Base-by-base conservation (phyloP, 2,113 vertebrate genomes). In the Jaculus jaculus region DNA sequence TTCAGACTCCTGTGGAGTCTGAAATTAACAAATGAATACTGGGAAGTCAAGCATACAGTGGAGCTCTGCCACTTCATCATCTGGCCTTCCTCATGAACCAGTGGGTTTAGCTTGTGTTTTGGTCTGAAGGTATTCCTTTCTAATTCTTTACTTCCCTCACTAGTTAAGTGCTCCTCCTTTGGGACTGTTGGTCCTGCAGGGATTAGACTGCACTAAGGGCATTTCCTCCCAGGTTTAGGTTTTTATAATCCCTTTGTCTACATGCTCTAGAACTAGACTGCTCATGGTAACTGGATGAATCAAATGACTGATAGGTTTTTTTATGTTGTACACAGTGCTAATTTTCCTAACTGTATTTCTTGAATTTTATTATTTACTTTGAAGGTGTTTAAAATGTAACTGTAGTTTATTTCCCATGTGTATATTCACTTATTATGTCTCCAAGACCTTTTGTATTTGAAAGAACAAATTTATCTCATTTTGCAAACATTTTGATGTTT, bases 311-410 rank as follows among this genome's bases (percentile, higher is more conserved):
- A 87, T 12, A 74, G 12, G 18, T 20, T 94, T 96, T 93, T 47
- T 13, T 73, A 2, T 79, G n/a, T 68, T 95, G 30, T 9, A 73
- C 63, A 66, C 12, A 71, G 37, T 72, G 77, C 68, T 84, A n/a
- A 68, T 94, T 92, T 91, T 93, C 84, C 78, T 77, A 75, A 83
- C 18, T 5, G 17, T 61, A 34, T 10, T 92, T 92, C 30, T 66
- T 93, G 63, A 65, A 8, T 90, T 95, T 87, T 92, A 39, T 30
- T 63, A 87, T 95, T 92, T 78, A n/a, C 68, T 91, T 92, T 66
- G 21, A 88, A n/a, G 73, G 58, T 72, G 21, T 30, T 47, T 66
- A 58, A 89, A 94, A 83, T 61, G 37, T 78, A 86, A 68, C 69
- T 87, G 0, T 79, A 65, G 68, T 81, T 92, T 85, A 60, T 81